A percentile compares a stretch with the other conserved stretches of the same genome.
Evolutionary conservation across 2,797 vertebrate genomes (phyloP).

Genomic region (Platyrinchus mystaceus): DNA sequence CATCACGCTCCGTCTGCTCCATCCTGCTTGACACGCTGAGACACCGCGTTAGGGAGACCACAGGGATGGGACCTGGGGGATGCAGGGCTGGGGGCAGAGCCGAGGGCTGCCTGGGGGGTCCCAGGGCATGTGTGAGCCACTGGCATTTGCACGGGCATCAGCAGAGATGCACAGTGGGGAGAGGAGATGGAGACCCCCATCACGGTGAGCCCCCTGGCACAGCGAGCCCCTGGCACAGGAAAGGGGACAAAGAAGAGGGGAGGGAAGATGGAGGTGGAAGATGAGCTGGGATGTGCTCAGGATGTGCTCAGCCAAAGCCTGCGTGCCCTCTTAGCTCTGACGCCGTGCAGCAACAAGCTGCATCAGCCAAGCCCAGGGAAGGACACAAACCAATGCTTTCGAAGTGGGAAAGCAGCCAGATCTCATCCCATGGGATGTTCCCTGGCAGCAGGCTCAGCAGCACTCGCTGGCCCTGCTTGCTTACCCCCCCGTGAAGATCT

Average conservation of each 20-base stretch:
- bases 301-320: neutral
- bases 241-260: neutral
- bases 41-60: accelerated
- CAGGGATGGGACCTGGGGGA: neutral
- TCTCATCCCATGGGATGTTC: accelerated
- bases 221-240: accelerated
- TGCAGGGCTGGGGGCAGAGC: neutral
- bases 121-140: accelerated
- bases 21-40: neutral
- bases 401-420: neutral
- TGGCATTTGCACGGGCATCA: neutral
- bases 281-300: neutral
- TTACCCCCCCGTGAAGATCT: conserved; percentile 90
- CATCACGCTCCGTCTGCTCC: neutral
- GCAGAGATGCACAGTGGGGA: neutral
- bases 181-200: accelerated
- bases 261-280: neutral
- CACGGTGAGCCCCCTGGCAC: accelerated
- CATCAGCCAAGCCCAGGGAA: accelerated
- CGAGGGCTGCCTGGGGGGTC: neutral
- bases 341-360: accelerated
- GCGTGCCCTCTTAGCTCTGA: accelerated
- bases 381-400: neutral
- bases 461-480: accelerated
- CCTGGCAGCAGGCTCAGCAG: neutral